Evolutionary conservation across 2,797 vertebrate species (phyloP), one percentile per base, ranked within the genome.

Genomic region (Dallia pectoralis): DNA sequence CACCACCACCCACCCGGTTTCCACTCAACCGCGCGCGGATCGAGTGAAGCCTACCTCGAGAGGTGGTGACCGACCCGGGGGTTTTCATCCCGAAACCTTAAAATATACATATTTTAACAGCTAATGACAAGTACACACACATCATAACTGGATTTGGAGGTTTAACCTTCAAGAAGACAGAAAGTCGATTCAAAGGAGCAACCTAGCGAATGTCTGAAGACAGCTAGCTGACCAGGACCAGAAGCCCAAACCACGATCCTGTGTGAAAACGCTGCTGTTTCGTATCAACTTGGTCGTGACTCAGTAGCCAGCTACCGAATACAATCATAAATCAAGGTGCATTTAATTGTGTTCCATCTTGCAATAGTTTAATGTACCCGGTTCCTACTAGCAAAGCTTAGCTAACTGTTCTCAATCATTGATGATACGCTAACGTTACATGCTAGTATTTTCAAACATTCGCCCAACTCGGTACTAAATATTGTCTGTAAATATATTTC

Each of bases 41-140:
- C 84, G 89, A 92, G 88, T 76, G 85, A 88, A 84, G 5, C 81
- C 88, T 86, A 91, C 85, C 89, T 49, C 36, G 87, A 84, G 88
- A 89, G 89, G 89, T 89, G 88, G 90, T 88, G 91, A 90, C 88
- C 84, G 74, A 88, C 86, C 86, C 89, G 81, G 87, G 82, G 89
- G 91, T 89, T 91, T 87, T 89, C 86, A 80, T 16, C 40, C 77
- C 81, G 88, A 88, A 92, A 88, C 83, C 88, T 87, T 82, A 80
- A 66, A 75, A 83, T 77, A 80, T 29, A 1, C 61, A 79, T n/a
- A 70, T 78, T 86, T 75, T 49, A 49, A 62, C 77, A 82, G 83
- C 73, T 70, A 82, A 77, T 87, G 88, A 88, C 90, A 89, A 75
- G 70, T 77, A 78, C 62, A 74, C 51, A 27, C 69, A 48, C 51